These are phyloP conservation scores for Fratercula arctica DNA, from an alignment of 2,797 vertebrate species.

Conservation along the genomic window DNA sequence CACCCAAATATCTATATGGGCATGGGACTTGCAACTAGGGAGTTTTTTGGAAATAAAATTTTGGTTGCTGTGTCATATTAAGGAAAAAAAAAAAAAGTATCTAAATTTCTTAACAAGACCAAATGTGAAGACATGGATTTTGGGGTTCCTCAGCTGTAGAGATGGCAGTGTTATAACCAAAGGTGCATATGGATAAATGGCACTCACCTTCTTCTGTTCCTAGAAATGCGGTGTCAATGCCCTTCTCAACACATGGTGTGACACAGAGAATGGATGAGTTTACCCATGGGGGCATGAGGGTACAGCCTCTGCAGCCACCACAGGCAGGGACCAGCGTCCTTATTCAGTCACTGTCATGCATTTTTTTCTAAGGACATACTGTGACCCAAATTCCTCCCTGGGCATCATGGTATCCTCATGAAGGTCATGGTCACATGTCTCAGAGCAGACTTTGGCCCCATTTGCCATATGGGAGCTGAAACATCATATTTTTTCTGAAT, in stretches of 20 bases:
- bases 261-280: accelerated
- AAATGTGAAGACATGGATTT: not conserved
- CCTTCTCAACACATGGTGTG: not conserved
- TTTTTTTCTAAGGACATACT: not conserved
- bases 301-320: not conserved
- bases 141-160: not conserved
- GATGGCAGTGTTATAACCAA: not conserved
- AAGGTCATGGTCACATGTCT: constrained; percentile 36
- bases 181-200: accelerated
- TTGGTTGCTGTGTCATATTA: not conserved
- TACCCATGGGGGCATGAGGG: not conserved
- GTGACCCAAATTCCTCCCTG: not conserved
- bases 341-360: not conserved
- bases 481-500: not conserved
- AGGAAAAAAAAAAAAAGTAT: not conserved
- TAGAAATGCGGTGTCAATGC: not conserved
- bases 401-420: not conserved
- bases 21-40: not conserved
- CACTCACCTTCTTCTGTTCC: not conserved
- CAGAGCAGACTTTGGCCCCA: constrained; percentile 47
- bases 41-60: not conserved
- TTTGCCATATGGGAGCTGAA: constrained; percentile 61
- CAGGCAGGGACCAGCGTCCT: not conserved
- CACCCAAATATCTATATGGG: not conserved
- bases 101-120: not conserved